Evolutionary conservation across 1,140 invertebrate genomes (phyloP).

Genomic region (Drosophila subobscura): DNA sequence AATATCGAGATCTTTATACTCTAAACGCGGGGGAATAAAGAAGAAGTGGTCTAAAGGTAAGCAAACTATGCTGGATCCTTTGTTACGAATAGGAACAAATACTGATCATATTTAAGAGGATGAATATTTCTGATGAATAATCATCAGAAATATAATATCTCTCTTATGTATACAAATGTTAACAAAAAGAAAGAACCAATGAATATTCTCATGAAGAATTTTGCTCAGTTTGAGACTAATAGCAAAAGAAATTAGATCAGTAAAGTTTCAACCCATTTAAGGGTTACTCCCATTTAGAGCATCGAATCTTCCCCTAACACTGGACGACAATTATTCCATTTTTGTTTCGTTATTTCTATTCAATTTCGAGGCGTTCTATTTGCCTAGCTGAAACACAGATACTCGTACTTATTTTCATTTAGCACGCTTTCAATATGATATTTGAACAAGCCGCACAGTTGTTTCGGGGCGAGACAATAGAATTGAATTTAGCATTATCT

Average conservation of each 20-base stretch:
- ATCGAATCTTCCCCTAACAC: constrained; percentile 33
- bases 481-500: constrained; percentile 78
- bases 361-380: constrained; percentile 57
- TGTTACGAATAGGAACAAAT: too few species aligned
- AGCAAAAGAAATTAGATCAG: too few species aligned
- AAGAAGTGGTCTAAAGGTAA: not conserved
- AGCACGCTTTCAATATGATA: constrained; percentile 78
- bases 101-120: too few species aligned
- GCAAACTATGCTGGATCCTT: too few species aligned
- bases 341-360: constrained; percentile 61
- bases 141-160: too few species aligned
- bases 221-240: too few species aligned
- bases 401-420: constrained; percentile 70
- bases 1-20: constrained; percentile 46
- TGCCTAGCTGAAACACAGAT: constrained; percentile 73
- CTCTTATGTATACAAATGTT: too few species aligned
- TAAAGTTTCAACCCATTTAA: not conserved
- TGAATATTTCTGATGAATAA: too few species aligned
- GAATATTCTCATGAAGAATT: too few species aligned
- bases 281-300: constrained; percentile 15
- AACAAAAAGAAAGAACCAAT: too few species aligned
- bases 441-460: constrained; percentile 79
- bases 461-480: constrained; percentile 66
- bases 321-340: constrained; percentile 11
- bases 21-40: constrained; percentile 22